Percentiles rank a stretch among this genome's conserved stretches.
Evolutionary conservation across 2,797 vertebrate genomes (phyloP).

Genomic region (Melanotaenia nigrans): DNA sequence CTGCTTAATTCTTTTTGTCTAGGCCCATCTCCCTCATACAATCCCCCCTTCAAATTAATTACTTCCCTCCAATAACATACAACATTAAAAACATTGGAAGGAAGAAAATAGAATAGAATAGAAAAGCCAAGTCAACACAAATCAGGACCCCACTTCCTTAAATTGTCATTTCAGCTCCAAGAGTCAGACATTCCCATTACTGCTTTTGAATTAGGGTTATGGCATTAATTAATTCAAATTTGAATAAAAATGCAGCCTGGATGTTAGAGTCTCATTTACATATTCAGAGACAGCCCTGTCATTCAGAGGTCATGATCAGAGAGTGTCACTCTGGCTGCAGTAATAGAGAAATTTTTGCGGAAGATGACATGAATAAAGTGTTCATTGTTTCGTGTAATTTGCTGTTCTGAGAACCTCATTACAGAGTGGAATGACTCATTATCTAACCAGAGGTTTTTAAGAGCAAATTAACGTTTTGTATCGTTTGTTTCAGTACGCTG

Average conservation of each 20-base stretch:
- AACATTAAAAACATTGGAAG: constrained; percentile 5
- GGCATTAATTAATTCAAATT: constrained; percentile 47
- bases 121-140: constrained; percentile 2
- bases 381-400: constrained; percentile 47
- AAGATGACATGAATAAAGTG: constrained; percentile 37
- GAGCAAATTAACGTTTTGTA: constrained; percentile 16
- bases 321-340: constrained; percentile 36
- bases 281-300: constrained; percentile 35
- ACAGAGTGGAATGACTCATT: constrained; percentile 31
- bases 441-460: constrained; percentile 4
- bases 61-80: constrained; percentile 22
- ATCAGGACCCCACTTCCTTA: constrained; percentile 14
- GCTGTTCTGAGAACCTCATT: constrained; percentile 27
- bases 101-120: too few species aligned
- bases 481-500: not conserved
- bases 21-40: constrained; percentile 20
- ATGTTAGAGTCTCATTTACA: constrained; percentile 50
- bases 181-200: constrained; percentile 7
- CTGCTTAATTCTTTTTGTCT: constrained; percentile 48
- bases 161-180: constrained; percentile 23
- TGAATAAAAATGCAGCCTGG: constrained; percentile 33
- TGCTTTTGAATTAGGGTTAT: constrained; percentile 45
- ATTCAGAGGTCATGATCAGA: constrained; percentile 33
- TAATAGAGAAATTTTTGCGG: constrained; percentile 11
- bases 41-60: constrained; percentile 44